Evolutionary conservation across 2,888 invertebrate genomes (phyloP), one percentile per base, ranked within the genome.

Genomic region (Harpalus rubripes): DNA sequence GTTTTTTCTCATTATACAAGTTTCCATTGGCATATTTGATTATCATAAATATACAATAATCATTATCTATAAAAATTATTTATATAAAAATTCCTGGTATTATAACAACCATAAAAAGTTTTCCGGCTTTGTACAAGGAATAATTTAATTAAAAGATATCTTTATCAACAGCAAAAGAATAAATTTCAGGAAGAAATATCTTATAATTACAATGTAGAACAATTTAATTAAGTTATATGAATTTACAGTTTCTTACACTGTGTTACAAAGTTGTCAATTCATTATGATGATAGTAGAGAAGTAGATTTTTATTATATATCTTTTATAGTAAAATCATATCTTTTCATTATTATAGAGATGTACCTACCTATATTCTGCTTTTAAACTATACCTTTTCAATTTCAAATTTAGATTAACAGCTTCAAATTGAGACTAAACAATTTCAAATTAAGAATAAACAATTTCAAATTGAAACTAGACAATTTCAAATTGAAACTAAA

Each of bases 41-140:
- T 63, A 63, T 2, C 63, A 63, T 63, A 63, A 63, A 63, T 63
- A 63, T 63, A 63, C 63, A 26, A 22, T 63, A 26, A 63, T 63
- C 1, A 63, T 63, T 63, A 22, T 63, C 22, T 22, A 63, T 63
- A 22, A 63, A 61, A 22, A 1, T 63, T 63, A 63, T 63, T 63
- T 63, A 63, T 63, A 63, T 22, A 22, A 22, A 18, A 26, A 22
- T 63, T 63, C 63, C 5, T 22, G 10, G 63, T 63, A 63, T 22
- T 63, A 63, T 61, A 63, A 26, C 18, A 63, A 26, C 10, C 22
- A 63, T 63, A 63, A 63, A 63, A 63, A 63, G 12, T 22, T 63
- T 63, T 26, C 63, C 63, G 22, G 63, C 12, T 63, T 18, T 22
- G 63, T 18, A 63, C 12, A 63, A 63, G 26, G 44, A 52, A 52